These are phyloP conservation scores for Uropsilus gracilis DNA, from an alignment of 2,113 vertebrate genomes.

Conservation along the genomic window DNA sequence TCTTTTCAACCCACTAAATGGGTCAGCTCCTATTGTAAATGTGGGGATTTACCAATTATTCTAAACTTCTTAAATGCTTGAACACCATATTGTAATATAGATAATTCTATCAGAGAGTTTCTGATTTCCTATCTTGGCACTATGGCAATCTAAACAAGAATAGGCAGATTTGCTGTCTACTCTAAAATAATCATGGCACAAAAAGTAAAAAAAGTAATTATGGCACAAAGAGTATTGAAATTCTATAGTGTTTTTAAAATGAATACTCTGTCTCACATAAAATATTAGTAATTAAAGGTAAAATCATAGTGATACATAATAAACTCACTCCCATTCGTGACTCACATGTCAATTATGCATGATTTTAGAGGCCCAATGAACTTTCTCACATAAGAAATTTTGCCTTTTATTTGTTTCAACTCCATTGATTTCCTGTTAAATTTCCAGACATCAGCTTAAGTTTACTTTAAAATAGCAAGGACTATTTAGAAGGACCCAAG, in stretches of 20 bases:
- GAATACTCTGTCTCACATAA: slow-evolving; percentile 31
- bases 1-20: not conserved
- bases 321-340: slow-evolving; percentile 74
- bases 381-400: slow-evolving; percentile 78
- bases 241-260: not conserved
- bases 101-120: not conserved
- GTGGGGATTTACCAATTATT: not conserved
- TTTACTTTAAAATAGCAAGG: slow-evolving; percentile 34
- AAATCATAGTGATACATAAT: not conserved
- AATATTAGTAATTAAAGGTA: slow-evolving; percentile 46
- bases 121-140: not conserved
- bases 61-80: not conserved
- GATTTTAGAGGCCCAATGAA: slow-evolving; percentile 66
- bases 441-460: slow-evolving; percentile 47
- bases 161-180: not conserved
- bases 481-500: not conserved
- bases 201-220: too few relatives aligned
- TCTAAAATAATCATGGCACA: slow-evolving; percentile 34
- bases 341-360: slow-evolving; percentile 56
- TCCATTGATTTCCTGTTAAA: slow-evolving; percentile 61
- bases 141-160: not conserved
- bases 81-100: not conserved
- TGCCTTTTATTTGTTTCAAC: slow-evolving; percentile 68
- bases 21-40: not conserved
- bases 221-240: not conserved